phyloP scores from a whole-genome alignment of 64 coral and sea anemone species.

The Stylophora pistillata region DNA sequence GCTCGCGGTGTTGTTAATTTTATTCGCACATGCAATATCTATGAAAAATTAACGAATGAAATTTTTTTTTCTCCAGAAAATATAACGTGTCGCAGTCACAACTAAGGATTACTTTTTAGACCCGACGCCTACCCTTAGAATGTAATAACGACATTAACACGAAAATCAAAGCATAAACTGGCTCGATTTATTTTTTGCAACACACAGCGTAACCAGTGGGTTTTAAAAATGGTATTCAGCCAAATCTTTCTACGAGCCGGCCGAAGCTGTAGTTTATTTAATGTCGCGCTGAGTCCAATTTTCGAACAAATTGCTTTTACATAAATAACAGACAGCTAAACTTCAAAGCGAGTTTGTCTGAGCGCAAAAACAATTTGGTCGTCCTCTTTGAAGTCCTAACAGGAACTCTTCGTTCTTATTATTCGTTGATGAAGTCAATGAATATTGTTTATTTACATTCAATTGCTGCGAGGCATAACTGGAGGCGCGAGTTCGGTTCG shows the following conservation, averaged over 20 bases:
- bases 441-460: neutral
- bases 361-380: neutral
- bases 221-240: neutral
- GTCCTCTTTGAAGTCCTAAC: neutral
- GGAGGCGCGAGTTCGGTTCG: neutral
- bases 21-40: too few relatives aligned
- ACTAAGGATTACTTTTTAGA: too few relatives aligned
- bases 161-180: too few relatives aligned
- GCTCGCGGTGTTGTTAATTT: too few relatives aligned
- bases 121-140: too few relatives aligned
- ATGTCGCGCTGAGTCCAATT: neutral
- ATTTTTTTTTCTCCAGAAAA: too few relatives aligned
- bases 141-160: too few relatives aligned
- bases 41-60: too few relatives aligned
- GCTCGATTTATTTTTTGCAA: too few relatives aligned
- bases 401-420: neutral
- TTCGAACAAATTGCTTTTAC: neutral
- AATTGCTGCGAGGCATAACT: neutral
- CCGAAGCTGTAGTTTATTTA: neutral
- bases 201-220: too few relatives aligned
- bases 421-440: neutral
- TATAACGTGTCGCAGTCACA: too few relatives aligned
- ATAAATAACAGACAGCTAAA: neutral
- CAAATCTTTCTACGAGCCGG: neutral
- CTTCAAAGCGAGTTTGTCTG: neutral